These are phyloP conservation scores for Centroberyx gerrardi DNA, from an alignment of 2,797 vertebrate species.

Conservation along the genomic window DNA sequence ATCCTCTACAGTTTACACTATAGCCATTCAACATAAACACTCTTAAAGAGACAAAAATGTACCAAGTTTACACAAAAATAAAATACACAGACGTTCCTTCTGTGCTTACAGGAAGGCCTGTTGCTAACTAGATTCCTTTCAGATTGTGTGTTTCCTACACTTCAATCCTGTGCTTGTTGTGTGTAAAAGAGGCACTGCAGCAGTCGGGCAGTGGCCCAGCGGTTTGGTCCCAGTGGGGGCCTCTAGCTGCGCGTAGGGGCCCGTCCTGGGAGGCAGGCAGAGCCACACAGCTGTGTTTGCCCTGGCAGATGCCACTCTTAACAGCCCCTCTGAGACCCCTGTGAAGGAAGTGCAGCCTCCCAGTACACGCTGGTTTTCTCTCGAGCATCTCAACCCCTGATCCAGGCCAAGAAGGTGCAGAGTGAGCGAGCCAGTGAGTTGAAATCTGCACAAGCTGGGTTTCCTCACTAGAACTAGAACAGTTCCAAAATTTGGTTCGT, in stretches of 20 bases:
- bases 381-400: neutral
- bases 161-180: constrained; percentile 38
- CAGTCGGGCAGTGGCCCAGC: constrained; percentile 6
- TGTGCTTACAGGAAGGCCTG: constrained; percentile 44
- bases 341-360: constrained; percentile 2
- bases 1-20: constrained; percentile 44
- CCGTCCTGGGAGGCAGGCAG: constrained; percentile 8
- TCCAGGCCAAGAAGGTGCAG: neutral
- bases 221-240: constrained; percentile 26
- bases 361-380: neutral
- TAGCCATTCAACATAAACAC: constrained; percentile 65
- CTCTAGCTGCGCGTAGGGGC: constrained; percentile 12
- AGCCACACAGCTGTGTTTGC: constrained; percentile 24
- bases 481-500: too few species aligned
- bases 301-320: neutral
- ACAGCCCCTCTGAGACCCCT: constrained; percentile 1
- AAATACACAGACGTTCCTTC: constrained; percentile 53
- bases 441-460: too few species aligned
- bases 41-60: constrained; percentile 40
- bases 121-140: constrained; percentile 15
- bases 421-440: neutral
- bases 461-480: too few species aligned
- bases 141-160: constrained; percentile 42
- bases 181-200: constrained; percentile 13
- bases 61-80: constrained; percentile 22